A percentile compares a stretch with the other conserved stretches of the same genome.
These are phyloP conservation scores for Marcusenius ussheri DNA, from an alignment of 2,113 vertebrate species.

Conservation along the genomic window DNA sequence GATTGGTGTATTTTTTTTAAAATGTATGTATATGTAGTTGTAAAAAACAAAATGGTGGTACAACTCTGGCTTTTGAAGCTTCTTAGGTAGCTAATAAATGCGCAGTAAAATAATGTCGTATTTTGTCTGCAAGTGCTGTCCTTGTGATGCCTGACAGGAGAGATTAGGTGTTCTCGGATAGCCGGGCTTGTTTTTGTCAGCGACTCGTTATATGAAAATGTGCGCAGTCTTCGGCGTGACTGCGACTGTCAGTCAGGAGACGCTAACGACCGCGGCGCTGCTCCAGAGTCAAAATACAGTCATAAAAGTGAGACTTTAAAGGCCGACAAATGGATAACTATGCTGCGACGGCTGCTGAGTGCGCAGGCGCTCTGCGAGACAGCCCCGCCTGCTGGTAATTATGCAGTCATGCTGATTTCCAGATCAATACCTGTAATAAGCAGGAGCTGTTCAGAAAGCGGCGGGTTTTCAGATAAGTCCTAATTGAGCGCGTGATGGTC, in stretches of 20 bases:
- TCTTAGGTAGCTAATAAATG: neutral
- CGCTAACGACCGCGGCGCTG: neutral
- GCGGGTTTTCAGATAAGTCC: neutral
- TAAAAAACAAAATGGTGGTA: neutral
- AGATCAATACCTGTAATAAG: slow-evolving; percentile 7
- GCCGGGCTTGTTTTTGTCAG: neutral
- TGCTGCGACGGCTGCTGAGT: neutral
- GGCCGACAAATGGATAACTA: neutral
- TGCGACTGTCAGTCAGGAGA: neutral
- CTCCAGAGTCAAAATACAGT: neutral
- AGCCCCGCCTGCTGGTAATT: neutral
- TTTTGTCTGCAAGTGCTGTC: neutral
- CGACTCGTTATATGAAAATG: neutral
- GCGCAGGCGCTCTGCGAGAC: neutral
- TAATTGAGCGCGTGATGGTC: neutral
- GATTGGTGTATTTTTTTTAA: neutral
- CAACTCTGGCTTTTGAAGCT: neutral
- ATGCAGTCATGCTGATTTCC: neutral
- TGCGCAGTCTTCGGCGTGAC: neutral
- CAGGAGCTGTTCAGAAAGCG: neutral
- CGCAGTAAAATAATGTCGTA: neutral
- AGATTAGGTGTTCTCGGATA: neutral
- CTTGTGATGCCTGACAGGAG: neutral
- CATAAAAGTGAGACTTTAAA: neutral
- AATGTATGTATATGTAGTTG: neutral